Evolutionary conservation across 2,888 invertebrate species (phyloP).

Genomic region (Girardia tigrina): DNA sequence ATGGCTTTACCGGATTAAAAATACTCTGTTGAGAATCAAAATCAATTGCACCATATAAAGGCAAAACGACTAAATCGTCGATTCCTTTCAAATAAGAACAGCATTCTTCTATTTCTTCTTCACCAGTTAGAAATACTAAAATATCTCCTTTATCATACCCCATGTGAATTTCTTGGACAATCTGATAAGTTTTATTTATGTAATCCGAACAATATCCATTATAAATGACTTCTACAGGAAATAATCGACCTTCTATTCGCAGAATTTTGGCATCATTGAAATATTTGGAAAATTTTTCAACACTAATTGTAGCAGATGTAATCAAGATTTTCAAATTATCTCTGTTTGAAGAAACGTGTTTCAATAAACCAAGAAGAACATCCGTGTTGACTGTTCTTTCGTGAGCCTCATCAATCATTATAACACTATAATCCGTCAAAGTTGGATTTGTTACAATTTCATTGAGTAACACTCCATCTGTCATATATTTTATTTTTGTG

Average conservation of each 20-base stretch:
- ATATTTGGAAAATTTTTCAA: slow-evolving; percentile 95
- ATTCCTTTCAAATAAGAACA: slow-evolving; percentile 92
- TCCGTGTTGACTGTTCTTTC: slow-evolving; percentile 95
- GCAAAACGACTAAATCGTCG: slow-evolving; percentile 89
- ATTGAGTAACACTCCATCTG: slow-evolving; percentile 93
- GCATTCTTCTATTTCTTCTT: slow-evolving; percentile 96
- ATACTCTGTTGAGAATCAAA: slow-evolving; percentile 98
- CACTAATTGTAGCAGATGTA: slow-evolving; percentile 91
- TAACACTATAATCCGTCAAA: slow-evolving; percentile 70
- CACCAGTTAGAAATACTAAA: slow-evolving; percentile 55
- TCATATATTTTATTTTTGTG: slow-evolving; percentile 99
- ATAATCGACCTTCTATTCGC: slow-evolving; percentile 88
- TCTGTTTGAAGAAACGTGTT: slow-evolving; percentile 51
- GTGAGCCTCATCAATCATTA: slow-evolving; percentile 99
- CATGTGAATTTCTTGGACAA: slow-evolving; percentile 96
- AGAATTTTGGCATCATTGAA: slow-evolving; percentile 96
- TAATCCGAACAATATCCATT: slow-evolving; percentile 98
- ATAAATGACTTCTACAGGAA: slow-evolving; percentile 89
- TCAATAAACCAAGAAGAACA: slow-evolving; percentile 69
- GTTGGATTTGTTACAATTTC: slow-evolving; percentile 91
- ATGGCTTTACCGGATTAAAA: slow-evolving; percentile 94
- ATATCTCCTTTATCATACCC: slow-evolving; percentile 70
- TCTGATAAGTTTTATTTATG: slow-evolving; percentile 85
- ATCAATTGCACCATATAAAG: slow-evolving; percentile 89
- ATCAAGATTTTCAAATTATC: slow-evolving; percentile 91